Percentiles rank a stretch among this genome's conserved stretches.
phyloP scores from a whole-genome alignment of 2,797 vertebrate species.

The Fistularia tabacaria region DNA sequence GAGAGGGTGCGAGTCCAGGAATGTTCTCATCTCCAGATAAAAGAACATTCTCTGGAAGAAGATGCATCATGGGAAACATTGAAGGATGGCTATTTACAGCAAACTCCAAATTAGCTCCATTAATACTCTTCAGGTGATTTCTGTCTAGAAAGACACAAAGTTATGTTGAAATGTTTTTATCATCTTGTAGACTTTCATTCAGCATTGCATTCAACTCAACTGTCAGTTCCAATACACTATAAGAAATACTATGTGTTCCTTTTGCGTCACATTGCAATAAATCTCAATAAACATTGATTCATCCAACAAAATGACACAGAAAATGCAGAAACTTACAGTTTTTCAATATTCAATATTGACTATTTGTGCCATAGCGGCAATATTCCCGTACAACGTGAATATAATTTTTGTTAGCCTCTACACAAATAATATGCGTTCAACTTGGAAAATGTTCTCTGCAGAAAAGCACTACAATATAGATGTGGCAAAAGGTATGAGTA shows the following conservation, averaged over 20 bases:
- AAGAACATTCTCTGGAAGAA: conserved; percentile 86
- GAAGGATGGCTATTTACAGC: conserved; percentile 72
- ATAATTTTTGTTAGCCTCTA: conserved; percentile 44
- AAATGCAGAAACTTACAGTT: conserved; percentile 46
- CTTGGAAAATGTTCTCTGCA: conserved; percentile 31
- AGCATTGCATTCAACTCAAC: conserved; percentile 10
- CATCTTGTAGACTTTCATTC: not conserved
- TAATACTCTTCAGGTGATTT: conserved; percentile 71
- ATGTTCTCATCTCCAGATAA: conserved; percentile 78
- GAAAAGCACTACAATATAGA: conserved; percentile 16
- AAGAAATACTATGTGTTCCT: conserved; percentile 33
- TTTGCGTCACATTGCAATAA: conserved; percentile 33
- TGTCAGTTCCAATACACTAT: conserved; percentile 14
- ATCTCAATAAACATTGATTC: conserved; percentile 32
- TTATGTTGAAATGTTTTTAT: not conserved
- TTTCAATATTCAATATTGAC: conserved; percentile 61
- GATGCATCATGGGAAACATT: conserved; percentile 71
- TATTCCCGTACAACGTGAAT: conserved; percentile 47
- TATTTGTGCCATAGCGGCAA: conserved; percentile 44
- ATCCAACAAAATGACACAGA: conserved; percentile 38
- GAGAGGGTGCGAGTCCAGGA: conserved; percentile 75
- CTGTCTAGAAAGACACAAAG: conserved; percentile 70
- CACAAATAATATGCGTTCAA: conserved; percentile 52
- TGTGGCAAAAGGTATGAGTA: conserved; percentile 34
- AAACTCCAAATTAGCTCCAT: conserved; percentile 79